Base-by-base conservation (phyloP, 92 coral and sea anemone genomes). In the Phenganax marumi region DNA sequence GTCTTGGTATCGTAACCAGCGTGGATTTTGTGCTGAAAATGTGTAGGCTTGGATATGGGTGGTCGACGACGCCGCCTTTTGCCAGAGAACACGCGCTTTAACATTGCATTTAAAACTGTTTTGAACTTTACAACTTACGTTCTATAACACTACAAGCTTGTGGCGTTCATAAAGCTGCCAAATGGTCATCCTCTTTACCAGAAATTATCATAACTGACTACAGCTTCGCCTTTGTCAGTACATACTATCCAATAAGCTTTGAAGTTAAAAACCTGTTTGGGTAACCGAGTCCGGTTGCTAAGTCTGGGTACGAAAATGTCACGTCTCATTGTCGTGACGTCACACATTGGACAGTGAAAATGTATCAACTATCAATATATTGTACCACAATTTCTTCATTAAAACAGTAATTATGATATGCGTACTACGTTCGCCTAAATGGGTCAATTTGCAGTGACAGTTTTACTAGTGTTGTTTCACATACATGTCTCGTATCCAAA, bases 21-120 rank as follows among this genome's bases (percentile, higher is more conserved):
- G 84, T 96, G 99, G 73, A 92, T 91, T 81, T 96, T 92, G 68
- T 96, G 99, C 68, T 96, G 92, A 83, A 96, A 96, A 85, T 96
- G 88, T 26, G 89, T 76, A 21, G 99, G 99, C 26, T 54, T 69
- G 43, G 99, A 96, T 58, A 96, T 96, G 21, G 90, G 96, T 21
- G 93, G 89, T 68, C 97, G 88, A 50, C 81, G 86, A 66, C 75
- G 82, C 74, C 92, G 89, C 68, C 93, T 90, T 88, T 96, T 93
- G 86, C 89, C 89, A 68, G 86, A 84, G 14, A 92, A 89, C 87
- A 91, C 57, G 48, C 99, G 91, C 88, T 91, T 96, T 76, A 96
- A 91, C 99, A 96, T 96, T 79, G 58, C 83, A 60, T 63, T 24
- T 60, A 78, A 78, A 43, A 47, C 39, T 14, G 5, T 43, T 61